Base-by-base conservation (phyloP, 2,888 invertebrate genomes). In the Machimus atricapillus region DNA sequence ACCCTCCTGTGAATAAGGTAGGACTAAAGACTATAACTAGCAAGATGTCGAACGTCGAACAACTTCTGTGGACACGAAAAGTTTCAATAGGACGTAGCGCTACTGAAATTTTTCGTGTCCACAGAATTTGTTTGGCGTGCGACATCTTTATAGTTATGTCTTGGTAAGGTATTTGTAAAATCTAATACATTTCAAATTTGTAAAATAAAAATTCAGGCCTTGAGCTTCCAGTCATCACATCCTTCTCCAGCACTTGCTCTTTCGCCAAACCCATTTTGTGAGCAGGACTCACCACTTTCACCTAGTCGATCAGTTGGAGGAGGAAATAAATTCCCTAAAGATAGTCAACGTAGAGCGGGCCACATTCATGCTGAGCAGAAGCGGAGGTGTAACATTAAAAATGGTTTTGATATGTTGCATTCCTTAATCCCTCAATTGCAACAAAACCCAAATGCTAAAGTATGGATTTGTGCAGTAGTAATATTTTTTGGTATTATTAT, bases 321-420 rank as follows among this genome's bases (percentile, higher is more conserved):
- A 90, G 91, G 90, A 87, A 85, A 91, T 2, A 91, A 91, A 93
- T 94, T 89, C 93, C 94, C 89, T 91, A 93, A 90, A 92, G 95
- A 89, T 91, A 94, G 89, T 95, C 95, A 97, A 90, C 94, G 96
- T 76, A 95, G 98, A 86, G 97, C 96, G 88, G 97, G 97, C 16
- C 98, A 98, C 92, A 96, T 98, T 90, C 98, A 98, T 92, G 98
- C 99, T 0, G 99, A 99, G 91, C 98, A 98, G 93, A 99, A 98
- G 92, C 94, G 99, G 52, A 94, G 98, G 86, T 98, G 97, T 92
- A 98, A 98, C 92, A 98, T 99, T 90, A 98, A 98, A 93, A 97
- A 97, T 92, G 98, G 98, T 58, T 99, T 99, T 93, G 98, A 99
- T 93, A 96, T 96, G 93, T 94, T 99, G 89, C 97, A 98, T 92